Base-by-base conservation (phyloP, 2,888 invertebrate genomes). In the Micropterix aruncella region DNA sequence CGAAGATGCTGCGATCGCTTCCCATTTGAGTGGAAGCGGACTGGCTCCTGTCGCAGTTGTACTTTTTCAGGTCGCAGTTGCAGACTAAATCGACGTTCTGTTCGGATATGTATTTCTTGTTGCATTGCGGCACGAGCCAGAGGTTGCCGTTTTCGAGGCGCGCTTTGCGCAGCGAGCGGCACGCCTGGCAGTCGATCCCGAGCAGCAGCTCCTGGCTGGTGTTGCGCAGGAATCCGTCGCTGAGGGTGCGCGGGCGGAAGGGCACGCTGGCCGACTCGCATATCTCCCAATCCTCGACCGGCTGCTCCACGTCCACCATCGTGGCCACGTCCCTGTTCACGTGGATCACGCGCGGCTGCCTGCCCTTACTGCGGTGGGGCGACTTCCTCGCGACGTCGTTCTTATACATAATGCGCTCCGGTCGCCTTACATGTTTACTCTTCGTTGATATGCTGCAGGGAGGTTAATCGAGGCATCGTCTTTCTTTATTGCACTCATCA, bases 131-230 rank as follows among this genome's bases (percentile, higher is more conserved):
- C 66, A 66, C 15, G 7, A 16, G 4, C n/a, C 17, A n/a, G 14
- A 19, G 39, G 12, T 37, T 19, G 19, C 38, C 12, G 48, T 65
- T 65, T 50, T 62, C 55, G 49, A 66, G 66, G 18, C 40, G 40
- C 44, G 38, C 18, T 42, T 44, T 42, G 44, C 46, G 37, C 39
- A 70, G 56, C 5, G 70, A 69, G 40, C 68, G 61, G 45, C 71
- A 71, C 41, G 71, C 69, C 51, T 71, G 70, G 50, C 71, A 71
- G 50, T 70, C 70, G 16, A 70, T 68, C n/a, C 70, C 70, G 2
- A 71, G 63, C 3, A 71, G 57, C 1, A 71, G 61, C 50, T 71
- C 71, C 18, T 71, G 65, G 52, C 71, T 71, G 36, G 68, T 66
- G 53, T 70, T 70, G 48, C 68, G 59, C 47, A 71, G 63, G 53